These are phyloP conservation scores for Harpalus rufipes DNA, from an alignment of 2,888 invertebrate species.

Conservation along the genomic window DNA sequence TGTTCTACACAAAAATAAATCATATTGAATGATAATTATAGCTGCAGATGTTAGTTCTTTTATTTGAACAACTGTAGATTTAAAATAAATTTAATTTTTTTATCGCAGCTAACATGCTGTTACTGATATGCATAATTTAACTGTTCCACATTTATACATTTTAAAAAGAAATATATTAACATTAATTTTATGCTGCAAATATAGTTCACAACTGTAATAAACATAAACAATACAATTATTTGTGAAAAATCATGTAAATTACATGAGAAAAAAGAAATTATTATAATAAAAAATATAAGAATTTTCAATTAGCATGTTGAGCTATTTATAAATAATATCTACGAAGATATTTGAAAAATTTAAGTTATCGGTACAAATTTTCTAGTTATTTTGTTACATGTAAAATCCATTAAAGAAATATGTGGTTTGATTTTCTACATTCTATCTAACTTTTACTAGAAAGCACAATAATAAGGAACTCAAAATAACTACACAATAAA, in stretches of 20 bases:
- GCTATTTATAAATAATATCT: too few relatives aligned
- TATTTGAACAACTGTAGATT: slow-evolving; percentile 5
- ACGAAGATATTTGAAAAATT: too few relatives aligned
- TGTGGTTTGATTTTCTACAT: too few relatives aligned
- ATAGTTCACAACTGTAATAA: not conserved
- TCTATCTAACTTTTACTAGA: too few relatives aligned
- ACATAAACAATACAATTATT: not conserved
- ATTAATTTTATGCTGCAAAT: not conserved
- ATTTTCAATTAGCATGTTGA: too few relatives aligned
- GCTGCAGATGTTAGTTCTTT: slow-evolving; percentile 22
- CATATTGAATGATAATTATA: not conserved
- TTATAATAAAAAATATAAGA: not conserved
- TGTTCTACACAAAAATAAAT: not conserved
- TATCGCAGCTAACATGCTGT: not conserved
- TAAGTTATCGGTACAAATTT: too few relatives aligned
- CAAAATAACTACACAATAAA: too few relatives aligned
- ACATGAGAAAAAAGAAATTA: slow-evolving; percentile 1
- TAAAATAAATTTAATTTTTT: not conserved
- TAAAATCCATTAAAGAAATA: too few relatives aligned
- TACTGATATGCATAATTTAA: not conserved
- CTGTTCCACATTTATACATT: not conserved
- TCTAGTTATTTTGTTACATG: too few relatives aligned
- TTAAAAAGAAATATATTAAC: not conserved
- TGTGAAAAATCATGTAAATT: not conserved
- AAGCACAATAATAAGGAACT: too few relatives aligned